Conservation (phyloP, 2,797 vertebrate species). For the Sebastes itinus region DNA sequence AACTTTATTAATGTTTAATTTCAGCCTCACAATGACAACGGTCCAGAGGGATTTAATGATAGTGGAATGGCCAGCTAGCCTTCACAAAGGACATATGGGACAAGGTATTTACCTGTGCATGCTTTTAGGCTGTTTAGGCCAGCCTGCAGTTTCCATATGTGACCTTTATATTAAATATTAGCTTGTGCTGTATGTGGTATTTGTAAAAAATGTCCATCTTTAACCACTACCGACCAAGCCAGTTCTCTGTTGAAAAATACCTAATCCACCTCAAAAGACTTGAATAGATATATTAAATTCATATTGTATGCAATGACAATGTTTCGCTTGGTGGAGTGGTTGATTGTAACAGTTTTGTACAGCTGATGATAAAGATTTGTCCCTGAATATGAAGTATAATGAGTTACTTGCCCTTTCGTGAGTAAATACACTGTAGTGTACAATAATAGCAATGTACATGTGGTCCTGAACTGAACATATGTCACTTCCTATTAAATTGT, state of each 20-base stretch:
- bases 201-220: neutral
- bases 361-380: neutral
- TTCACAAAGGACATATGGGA: neutral
- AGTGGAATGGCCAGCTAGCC: neutral
- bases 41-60: neutral
- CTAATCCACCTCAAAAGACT: neutral
- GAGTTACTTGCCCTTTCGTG: too few species aligned
- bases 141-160: neutral
- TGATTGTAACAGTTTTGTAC: neutral
- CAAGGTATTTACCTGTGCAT: neutral
- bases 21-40: neutral
- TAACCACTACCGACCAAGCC: neutral
- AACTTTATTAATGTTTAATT: conserved; percentile 3
- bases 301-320: neutral
- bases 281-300: neutral
- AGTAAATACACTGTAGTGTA: too few species aligned
- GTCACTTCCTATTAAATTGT: neutral
- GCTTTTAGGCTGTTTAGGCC: neutral
- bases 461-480: neutral
- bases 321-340: neutral
- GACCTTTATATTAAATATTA: neutral
- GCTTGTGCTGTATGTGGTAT: neutral
- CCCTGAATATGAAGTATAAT: too few species aligned
- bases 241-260: neutral
- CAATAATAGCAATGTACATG: too few species aligned